Evolutionary conservation across 2,797 vertebrate genomes (phyloP), one percentile per base, ranked within the genome.

Genomic region (Alcedo quadribrachys): DNA sequence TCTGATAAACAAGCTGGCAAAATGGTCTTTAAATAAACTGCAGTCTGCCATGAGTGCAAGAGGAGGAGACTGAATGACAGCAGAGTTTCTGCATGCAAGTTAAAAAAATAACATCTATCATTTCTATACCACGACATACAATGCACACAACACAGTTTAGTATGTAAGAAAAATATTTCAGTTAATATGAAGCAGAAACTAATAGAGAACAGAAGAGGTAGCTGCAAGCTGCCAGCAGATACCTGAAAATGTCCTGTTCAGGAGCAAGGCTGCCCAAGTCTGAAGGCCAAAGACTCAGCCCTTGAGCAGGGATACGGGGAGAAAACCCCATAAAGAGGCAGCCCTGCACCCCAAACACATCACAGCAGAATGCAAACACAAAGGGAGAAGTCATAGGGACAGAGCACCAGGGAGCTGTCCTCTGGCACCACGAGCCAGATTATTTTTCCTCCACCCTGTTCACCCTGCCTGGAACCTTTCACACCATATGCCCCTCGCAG

Each of bases 401-500:
- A 45, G 54, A 10, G 27, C n/a, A 63, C 0, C 0, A 67, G 21
- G 13, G 60, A 21, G 12, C 19, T 58, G 51, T 76, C 33, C n/a
- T 66, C 66, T 45, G 15, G 48, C n/a, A 63, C 42, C 42, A 22
- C 2, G 11, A 6, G 35, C 32, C 6, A 1, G n/a, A 73, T 11
- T 15, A 6, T 63, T 86, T 70, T 75, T 50, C 81, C 22, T 9
- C 3, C 43, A 55, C 32, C n/a, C 50, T 65, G 2, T 54, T 87
- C 2, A 3, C 30, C n/a, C 42, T 51, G 11, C 46, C 62, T 33
- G 25, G 17, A 61, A 60, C 19, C 66, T 67, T 90, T 77, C 11
- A 37, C 42, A 67, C n/a, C 0, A 0, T 19, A 43, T 17, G 50
- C 0, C 0, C 12, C 63, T 67, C 0, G 0, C n/a, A 67, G 35